Evolutionary conservation across 2,113 vertebrate genomes (phyloP).

Genomic region (Mormyrus iriodes): DNA sequence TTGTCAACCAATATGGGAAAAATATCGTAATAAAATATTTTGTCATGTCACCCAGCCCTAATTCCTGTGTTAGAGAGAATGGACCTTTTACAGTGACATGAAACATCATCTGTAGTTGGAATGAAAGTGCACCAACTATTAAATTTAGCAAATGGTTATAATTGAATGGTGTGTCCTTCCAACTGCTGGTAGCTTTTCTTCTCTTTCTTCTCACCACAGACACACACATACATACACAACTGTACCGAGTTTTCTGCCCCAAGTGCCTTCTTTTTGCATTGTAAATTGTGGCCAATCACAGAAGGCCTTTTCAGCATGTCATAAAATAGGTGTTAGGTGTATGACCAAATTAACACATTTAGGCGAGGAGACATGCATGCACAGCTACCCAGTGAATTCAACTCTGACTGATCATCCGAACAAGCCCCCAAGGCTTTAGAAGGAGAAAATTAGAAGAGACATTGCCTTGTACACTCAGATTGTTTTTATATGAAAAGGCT

Average conservation of each 20-base stretch:
- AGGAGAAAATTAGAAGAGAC: not conserved
- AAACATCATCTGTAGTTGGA: not conserved
- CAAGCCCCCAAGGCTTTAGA: not conserved
- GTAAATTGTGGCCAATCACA: not conserved
- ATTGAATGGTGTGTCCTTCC: not conserved
- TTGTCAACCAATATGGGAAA: not conserved
- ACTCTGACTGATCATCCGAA: not conserved
- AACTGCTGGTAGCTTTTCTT: not conserved
- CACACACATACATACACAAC: not conserved
- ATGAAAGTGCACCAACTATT: not conserved
- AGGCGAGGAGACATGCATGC: not conserved
- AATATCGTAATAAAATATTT: not conserved
- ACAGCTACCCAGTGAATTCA: not conserved
- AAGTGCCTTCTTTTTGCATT: slow-evolving; percentile 27
- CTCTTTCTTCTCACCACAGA: not conserved
- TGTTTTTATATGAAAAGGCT: not conserved
- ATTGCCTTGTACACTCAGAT: not conserved
- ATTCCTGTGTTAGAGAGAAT: not conserved
- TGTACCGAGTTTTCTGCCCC: not conserved
- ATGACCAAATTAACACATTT: not conserved
- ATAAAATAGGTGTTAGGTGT: not conserved
- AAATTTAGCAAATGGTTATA: not conserved
- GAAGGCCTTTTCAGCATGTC: slow-evolving; percentile 9
- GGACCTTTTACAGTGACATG: not conserved
- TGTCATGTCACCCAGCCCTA: not conserved